Evolutionary conservation across 2,113 vertebrate genomes (phyloP).

Genomic region (Microtus pennsylvanicus): DNA sequence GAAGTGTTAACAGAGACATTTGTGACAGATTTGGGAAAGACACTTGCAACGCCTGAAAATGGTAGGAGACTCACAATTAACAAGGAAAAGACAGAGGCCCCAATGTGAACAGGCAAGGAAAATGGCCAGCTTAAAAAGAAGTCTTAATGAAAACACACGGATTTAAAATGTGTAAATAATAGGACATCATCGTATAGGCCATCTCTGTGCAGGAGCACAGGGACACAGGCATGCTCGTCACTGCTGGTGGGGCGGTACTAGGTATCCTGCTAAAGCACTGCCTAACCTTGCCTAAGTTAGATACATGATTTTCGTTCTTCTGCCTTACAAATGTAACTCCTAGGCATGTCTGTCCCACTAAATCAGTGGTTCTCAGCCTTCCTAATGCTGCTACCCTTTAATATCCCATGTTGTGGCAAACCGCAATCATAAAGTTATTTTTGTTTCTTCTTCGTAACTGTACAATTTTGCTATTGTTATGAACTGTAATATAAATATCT

Average conservation of each 20-base stretch:
- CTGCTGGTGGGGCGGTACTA: background rate
- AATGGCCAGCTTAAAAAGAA: background rate
- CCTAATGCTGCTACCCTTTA: background rate
- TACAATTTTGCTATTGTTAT: background rate
- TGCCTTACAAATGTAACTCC: background rate
- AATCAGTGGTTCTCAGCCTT: background rate
- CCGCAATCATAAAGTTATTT: background rate
- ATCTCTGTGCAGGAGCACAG: background rate
- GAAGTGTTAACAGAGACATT: conserved; percentile 35
- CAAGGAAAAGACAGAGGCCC: background rate
- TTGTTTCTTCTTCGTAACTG: background rate
- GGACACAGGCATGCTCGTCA: background rate
- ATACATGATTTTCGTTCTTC: background rate
- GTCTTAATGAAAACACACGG: background rate
- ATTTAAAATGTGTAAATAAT: background rate
- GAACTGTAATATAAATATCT: background rate
- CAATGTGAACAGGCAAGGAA: background rate
- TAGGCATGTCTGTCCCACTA: background rate
- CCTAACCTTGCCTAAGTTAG: background rate
- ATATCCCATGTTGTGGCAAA: background rate
- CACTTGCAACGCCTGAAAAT: background rate
- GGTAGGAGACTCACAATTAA: background rate
- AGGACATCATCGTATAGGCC: background rate
- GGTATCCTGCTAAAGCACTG: background rate
- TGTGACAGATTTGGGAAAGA: conserved; percentile 31